A percentile compares a stretch with the other conserved stretches of the same genome.
Evolutionary conservation across 1,140 invertebrate species (phyloP).

Genomic region (Maconellicoccus hirsutus): DNA sequence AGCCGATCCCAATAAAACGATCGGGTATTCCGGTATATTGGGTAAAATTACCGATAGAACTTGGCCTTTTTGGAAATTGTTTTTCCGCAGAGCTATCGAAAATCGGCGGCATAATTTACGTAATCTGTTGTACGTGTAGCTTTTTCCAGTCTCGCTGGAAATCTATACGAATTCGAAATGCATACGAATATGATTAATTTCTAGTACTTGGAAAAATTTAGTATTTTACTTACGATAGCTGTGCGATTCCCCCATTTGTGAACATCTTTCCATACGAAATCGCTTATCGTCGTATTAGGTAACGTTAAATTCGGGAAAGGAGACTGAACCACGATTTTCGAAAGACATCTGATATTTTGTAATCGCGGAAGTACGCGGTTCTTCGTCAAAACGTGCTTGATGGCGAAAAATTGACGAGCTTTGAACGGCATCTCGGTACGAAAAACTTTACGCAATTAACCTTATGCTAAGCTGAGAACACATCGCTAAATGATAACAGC

Average conservation of each 20-base stretch:
- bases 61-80: slow-evolving; percentile 55
- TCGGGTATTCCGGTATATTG: slow-evolving; percentile 64
- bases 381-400: no score
- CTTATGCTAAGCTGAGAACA: no score
- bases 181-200: no score
- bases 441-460: no score
- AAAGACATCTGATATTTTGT: background rate
- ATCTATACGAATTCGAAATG: slow-evolving; percentile 39
- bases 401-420: no score
- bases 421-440: no score
- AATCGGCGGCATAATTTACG: slow-evolving; percentile 42
- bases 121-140: slow-evolving; percentile 6
- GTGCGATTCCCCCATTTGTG: slow-evolving; percentile 45
- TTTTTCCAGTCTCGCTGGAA: slow-evolving; percentile 31
- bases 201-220: no score
- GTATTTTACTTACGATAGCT: slow-evolving; percentile 41
- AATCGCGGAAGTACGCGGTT: no score
- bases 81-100: slow-evolving; percentile 49
- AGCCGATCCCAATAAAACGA: slow-evolving; percentile 51
- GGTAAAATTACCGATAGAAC: slow-evolving; percentile 54
- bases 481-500: no score
- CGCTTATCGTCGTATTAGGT: slow-evolving; percentile 43
- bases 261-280: slow-evolving; percentile 49
- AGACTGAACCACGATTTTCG: slow-evolving; percentile 31
- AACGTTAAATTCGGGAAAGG: slow-evolving; percentile 38